Conservation (phyloP, 2,113 vertebrate genomes). For the Mustela nigripes region DNA sequence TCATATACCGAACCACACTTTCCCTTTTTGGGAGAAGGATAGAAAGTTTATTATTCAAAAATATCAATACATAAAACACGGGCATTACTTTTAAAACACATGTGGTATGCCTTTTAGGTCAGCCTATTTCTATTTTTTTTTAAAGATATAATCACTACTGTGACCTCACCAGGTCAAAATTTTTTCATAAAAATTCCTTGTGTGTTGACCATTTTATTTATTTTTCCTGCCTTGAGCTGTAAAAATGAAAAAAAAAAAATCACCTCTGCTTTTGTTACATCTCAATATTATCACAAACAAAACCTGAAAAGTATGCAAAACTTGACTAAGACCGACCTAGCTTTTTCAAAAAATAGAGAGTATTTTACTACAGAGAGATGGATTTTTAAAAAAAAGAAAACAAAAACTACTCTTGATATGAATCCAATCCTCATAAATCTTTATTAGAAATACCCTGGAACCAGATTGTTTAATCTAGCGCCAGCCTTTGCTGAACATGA, state of each 20-base stretch:
- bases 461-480: neutral
- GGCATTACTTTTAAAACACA: slow-evolving; percentile 12
- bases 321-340: neutral
- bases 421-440: neutral
- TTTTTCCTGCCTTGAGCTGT: neutral
- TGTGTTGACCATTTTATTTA: neutral
- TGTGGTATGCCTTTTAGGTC: neutral
- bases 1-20: slow-evolving; percentile 60
- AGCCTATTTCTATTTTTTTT: neutral
- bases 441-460: neutral
- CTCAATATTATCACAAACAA: slow-evolving; percentile 39
- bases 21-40: slow-evolving; percentile 61
- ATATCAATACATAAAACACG: slow-evolving; percentile 16
- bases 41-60: slow-evolving; percentile 66
- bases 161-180: neutral
- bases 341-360: slow-evolving; percentile 32
- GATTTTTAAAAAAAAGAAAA: neutral
- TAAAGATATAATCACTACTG: slow-evolving; percentile 45
- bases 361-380: neutral
- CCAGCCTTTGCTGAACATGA: neutral
- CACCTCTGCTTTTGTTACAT: neutral
- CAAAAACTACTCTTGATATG: neutral
- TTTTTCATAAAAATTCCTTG: slow-evolving; percentile 28
- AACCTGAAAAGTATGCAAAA: slow-evolving; percentile 66
- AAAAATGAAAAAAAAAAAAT: neutral